phyloP scores from a whole-genome alignment of 2,888 invertebrate species.

The Leptopilina syphax region DNA sequence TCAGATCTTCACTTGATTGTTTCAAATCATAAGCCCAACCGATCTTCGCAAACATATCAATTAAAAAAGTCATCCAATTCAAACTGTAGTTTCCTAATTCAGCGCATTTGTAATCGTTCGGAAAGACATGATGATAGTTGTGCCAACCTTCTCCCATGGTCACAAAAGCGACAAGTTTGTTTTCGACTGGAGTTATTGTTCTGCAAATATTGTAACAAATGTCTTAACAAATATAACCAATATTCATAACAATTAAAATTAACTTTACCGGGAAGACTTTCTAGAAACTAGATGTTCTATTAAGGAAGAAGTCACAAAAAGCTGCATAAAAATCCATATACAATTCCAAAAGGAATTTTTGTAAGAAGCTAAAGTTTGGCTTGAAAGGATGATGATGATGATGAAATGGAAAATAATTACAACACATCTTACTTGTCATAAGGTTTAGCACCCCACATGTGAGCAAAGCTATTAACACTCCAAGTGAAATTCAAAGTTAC shows the following conservation, averaged over 20 bases:
- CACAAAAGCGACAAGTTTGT: constrained; percentile 64
- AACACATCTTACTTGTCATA: constrained; percentile 68
- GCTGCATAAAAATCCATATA: too few relatives aligned
- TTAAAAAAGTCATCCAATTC: constrained; percentile 84
- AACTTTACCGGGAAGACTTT: too few relatives aligned
- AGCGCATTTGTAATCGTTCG: constrained; percentile 94
- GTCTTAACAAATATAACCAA: not conserved
- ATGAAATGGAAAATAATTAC: not conserved
- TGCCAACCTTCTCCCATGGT: constrained; percentile 78
- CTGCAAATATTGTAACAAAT: constrained; percentile 35
- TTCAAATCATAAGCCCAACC: constrained; percentile 89
- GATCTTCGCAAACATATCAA: constrained; percentile 84
- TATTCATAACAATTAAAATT: too few relatives aligned
- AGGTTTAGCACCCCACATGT: constrained; percentile 73
- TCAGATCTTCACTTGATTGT: constrained; percentile 80
- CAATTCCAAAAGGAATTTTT: too few relatives aligned
- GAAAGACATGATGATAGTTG: constrained; percentile 93
- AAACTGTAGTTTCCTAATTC: constrained; percentile 83
- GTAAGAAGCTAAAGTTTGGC: too few relatives aligned
- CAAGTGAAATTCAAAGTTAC: constrained; percentile 79
- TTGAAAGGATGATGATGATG: too few relatives aligned
- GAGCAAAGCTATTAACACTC: constrained; percentile 81
- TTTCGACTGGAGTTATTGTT: constrained; percentile 60
- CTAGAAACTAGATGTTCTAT: too few relatives aligned
- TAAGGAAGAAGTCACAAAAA: too few relatives aligned